Evolutionary conservation across 2,113 vertebrate species (phyloP).

Genomic region (Alectura lathami): DNA sequence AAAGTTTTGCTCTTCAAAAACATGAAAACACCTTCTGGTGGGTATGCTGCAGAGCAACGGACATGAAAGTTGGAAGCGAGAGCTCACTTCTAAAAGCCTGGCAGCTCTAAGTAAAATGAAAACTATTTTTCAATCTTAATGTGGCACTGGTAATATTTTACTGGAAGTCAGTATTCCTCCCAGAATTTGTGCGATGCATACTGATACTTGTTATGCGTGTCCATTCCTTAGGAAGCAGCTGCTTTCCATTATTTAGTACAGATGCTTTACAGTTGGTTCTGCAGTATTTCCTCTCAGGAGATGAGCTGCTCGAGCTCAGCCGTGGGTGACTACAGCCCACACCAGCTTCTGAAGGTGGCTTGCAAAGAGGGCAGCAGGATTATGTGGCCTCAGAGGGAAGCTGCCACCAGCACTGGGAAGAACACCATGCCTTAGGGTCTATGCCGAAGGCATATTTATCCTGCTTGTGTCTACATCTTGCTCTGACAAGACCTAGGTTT

Average conservation of each 20-base stretch:
- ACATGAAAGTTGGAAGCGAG: background rate
- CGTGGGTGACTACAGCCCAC: fast-evolving
- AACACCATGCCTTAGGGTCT: fast-evolving
- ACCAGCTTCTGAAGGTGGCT: background rate
- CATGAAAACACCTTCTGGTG: background rate
- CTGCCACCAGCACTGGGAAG: background rate
- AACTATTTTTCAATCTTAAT: background rate
- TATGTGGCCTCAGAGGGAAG: background rate
- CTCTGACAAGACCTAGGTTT: background rate
- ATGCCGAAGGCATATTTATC: background rate
- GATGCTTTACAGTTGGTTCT: background rate
- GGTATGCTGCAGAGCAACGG: background rate
- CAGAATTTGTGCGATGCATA: background rate
- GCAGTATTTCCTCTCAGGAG: background rate
- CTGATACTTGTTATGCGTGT: background rate
- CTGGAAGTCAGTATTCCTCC: background rate
- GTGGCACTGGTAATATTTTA: background rate
- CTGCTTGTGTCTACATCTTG: background rate
- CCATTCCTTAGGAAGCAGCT: background rate
- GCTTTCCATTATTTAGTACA: background rate
- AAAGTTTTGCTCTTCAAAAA: background rate
- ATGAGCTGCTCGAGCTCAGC: background rate
- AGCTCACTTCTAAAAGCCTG: background rate
- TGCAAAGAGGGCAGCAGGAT: background rate
- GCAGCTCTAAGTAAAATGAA: background rate